Conservation (phyloP, 2,113 vertebrate species). For the Perccottus glenii region DNA sequence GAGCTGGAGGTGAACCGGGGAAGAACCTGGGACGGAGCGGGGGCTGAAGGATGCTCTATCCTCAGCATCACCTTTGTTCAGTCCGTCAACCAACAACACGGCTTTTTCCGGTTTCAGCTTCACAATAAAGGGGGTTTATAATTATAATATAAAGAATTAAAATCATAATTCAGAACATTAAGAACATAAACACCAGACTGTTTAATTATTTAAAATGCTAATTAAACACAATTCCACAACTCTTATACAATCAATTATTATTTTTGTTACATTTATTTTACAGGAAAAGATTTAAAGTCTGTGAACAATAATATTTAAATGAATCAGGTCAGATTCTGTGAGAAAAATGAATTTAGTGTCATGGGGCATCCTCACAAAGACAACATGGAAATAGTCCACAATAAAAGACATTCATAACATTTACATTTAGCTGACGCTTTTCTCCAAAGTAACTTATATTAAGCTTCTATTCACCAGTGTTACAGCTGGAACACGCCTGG, state of each 20-base stretch:
- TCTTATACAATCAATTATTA: too few species aligned
- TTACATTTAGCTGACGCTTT: too few species aligned
- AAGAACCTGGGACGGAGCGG: not conserved
- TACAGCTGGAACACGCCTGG: too few species aligned
- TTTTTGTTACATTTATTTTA: slow-evolving; percentile 2
- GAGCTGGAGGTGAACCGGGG: not conserved
- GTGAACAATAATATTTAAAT: not conserved
- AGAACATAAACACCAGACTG: not conserved
- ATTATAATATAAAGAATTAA: not conserved
- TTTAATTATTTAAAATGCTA: not conserved
- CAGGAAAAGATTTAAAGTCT: slow-evolving; percentile 25
- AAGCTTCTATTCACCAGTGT: too few species aligned
- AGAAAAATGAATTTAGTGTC: too few species aligned
- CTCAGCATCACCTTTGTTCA: slow-evolving; percentile 54
- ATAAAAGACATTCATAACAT: too few species aligned
- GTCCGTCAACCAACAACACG: rapidly evolving
- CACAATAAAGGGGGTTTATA: slow-evolving; percentile 38
- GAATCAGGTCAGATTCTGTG: not conserved
- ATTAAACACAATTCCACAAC: too few species aligned
- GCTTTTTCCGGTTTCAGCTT: slow-evolving; percentile 21
- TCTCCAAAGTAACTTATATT: too few species aligned
- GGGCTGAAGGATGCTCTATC: slow-evolving; percentile 54
- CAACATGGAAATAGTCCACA: too few species aligned
- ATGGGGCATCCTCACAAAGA: too few species aligned
- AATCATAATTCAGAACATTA: too few species aligned